These are phyloP conservation scores for Zonotrichia leucophrys DNA, from an alignment of 2,113 vertebrate species.

Conservation along the genomic window DNA sequence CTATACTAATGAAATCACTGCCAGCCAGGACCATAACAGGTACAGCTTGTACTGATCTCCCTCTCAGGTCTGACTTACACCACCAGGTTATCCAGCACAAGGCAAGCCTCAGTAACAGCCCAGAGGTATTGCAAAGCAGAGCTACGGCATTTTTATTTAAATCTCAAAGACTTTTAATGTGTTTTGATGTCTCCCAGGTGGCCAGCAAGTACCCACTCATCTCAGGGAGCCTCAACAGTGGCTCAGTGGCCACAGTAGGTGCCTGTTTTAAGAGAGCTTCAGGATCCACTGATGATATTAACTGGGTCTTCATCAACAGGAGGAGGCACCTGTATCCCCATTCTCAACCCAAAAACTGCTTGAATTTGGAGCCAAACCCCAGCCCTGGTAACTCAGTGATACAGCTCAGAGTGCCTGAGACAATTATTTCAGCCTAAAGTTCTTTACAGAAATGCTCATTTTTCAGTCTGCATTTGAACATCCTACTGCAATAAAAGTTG, in stretches of 20 bases:
- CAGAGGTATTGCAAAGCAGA: background rate
- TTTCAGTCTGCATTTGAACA: slow-evolving; percentile 19
- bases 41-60: background rate
- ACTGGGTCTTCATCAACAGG: background rate
- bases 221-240: rapidly evolving
- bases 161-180: background rate
- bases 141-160: background rate
- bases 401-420: background rate
- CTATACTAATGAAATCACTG: slow-evolving; percentile 20
- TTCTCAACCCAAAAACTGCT: background rate
- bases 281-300: background rate
- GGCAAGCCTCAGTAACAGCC: background rate
- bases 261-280: background rate
- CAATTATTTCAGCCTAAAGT: background rate
- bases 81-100: background rate
- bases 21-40: background rate
- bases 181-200: background rate
- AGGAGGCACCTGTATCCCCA: background rate
- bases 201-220: background rate
- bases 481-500: background rate
- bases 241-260: background rate
- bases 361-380: background rate
- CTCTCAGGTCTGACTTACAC: background rate
- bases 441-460: background rate
- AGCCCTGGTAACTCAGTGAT: background rate